These are phyloP conservation scores for Cebidichthys violaceus DNA, from an alignment of 2,113 vertebrate species.

Conservation along the genomic window DNA sequence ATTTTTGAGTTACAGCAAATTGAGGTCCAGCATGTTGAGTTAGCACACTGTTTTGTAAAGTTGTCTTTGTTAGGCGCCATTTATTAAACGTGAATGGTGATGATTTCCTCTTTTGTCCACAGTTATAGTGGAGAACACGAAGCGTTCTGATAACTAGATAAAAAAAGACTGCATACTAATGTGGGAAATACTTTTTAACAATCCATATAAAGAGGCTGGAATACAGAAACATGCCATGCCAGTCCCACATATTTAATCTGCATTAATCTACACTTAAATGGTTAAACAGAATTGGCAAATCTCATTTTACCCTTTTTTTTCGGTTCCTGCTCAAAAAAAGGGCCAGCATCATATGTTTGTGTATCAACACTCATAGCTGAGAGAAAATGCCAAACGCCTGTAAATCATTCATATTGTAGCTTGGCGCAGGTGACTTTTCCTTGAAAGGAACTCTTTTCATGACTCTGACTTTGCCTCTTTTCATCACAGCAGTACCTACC, in stretches of 20 bases:
- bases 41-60: not conserved
- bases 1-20: not conserved
- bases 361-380: constrained; percentile 58
- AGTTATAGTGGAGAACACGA: not conserved
- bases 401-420: constrained; percentile 64
- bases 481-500: constrained; percentile 50
- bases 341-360: constrained; percentile 41
- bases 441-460: constrained; percentile 65
- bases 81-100: constrained; percentile 29
- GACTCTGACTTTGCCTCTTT: constrained; percentile 61
- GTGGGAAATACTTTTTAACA: not conserved
- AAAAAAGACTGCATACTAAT: not conserved
- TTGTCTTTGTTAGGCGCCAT: constrained; percentile 37
- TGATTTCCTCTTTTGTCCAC: constrained; percentile 40
- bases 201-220: not conserved
- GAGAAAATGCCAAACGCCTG: constrained; percentile 47
- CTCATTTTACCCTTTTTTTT: constrained; percentile 41
- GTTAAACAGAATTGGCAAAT: constrained; percentile 36
- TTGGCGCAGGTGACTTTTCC: constrained; percentile 58
- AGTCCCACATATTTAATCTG: constrained; percentile 12
- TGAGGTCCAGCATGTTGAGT: not conserved
- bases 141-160: not conserved
- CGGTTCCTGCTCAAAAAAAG: constrained; percentile 46
- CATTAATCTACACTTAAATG: constrained; percentile 25
- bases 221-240: not conserved